phyloP scores from a whole-genome alignment of 1,140 invertebrate species.

The Hyles vespertilio region DNA sequence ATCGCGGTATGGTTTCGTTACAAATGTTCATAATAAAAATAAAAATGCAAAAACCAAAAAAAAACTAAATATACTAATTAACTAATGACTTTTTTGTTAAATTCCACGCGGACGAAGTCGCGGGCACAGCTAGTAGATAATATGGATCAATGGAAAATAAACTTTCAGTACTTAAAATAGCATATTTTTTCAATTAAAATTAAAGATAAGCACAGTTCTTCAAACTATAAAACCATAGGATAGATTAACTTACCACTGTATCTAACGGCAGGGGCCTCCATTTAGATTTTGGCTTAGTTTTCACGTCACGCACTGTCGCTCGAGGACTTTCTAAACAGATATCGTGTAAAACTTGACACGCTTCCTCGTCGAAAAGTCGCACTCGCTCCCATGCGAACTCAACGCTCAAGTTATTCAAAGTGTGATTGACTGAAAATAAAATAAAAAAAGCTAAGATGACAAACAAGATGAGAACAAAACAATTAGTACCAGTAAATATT shows the following conservation, averaged over 20 bases:
- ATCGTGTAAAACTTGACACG: conserved; percentile 88
- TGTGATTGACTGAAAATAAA: conserved; percentile 81
- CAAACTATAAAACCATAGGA: not conserved
- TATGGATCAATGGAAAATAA: too few species aligned
- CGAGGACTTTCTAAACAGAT: conserved; percentile 85
- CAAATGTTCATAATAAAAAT: too few species aligned
- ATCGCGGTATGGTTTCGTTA: too few species aligned
- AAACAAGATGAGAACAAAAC: too few species aligned
- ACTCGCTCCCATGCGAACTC: conserved; percentile 95
- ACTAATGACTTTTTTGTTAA: too few species aligned
- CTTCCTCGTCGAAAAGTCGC: conserved; percentile 91
- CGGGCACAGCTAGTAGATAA: too few species aligned
- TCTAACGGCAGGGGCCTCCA: conserved; percentile 97
- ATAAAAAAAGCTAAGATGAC: not conserved
- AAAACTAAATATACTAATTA: too few species aligned
- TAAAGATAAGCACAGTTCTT: too few species aligned
- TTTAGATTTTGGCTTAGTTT: conserved; percentile 94
- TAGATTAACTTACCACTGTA: conserved; percentile 87
- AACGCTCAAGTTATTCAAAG: conserved; percentile 81
- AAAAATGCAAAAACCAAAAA: too few species aligned
- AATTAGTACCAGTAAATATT: too few species aligned
- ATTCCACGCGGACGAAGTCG: too few species aligned
- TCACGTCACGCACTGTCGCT: conserved; percentile 89
- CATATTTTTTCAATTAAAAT: not conserved
- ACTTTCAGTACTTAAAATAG: not conserved